These are phyloP conservation scores for Aptenodytes patagonicus DNA, from an alignment of 2,113 vertebrate genomes.

Conservation along the genomic window DNA sequence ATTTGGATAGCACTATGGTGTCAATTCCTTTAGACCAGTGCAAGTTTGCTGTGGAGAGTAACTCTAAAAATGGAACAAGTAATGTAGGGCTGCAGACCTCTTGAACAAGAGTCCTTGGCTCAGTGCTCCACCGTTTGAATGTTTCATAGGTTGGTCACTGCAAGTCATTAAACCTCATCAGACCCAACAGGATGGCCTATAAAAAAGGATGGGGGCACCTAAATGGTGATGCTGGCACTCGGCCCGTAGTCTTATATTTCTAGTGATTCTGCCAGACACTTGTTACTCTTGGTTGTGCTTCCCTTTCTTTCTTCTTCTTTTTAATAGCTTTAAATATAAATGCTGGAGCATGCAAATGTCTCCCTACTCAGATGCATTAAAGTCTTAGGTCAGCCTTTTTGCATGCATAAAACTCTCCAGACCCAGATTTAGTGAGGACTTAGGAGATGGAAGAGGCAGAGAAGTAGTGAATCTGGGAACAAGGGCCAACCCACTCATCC, in stretches of 20 bases:
- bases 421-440: slow-evolving; percentile 19
- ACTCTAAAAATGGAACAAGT: not conserved
- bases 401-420: not conserved
- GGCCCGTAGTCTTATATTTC: not conserved
- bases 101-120: not conserved
- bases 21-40: not conserved
- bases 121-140: not conserved
- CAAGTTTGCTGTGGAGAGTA: not conserved
- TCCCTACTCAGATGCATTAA: not conserved
- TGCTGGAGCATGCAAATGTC: not conserved
- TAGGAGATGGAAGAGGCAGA: slow-evolving; percentile 13
- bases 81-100: not conserved
- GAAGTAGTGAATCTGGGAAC: slow-evolving; percentile 9
- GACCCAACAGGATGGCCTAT: not conserved
- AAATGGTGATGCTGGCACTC: not conserved
- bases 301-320: not conserved
- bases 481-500: not conserved
- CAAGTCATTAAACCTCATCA: not conserved
- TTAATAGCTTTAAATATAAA: slow-evolving; percentile 14
- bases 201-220: not conserved
- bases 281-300: not conserved
- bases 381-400: slow-evolving; percentile 34
- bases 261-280: not conserved
- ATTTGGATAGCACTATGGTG: not conserved
- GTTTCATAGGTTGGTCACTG: not conserved